Base-by-base conservation (phyloP, 2,888 invertebrate species). In the Anoncus sp. region DNA sequence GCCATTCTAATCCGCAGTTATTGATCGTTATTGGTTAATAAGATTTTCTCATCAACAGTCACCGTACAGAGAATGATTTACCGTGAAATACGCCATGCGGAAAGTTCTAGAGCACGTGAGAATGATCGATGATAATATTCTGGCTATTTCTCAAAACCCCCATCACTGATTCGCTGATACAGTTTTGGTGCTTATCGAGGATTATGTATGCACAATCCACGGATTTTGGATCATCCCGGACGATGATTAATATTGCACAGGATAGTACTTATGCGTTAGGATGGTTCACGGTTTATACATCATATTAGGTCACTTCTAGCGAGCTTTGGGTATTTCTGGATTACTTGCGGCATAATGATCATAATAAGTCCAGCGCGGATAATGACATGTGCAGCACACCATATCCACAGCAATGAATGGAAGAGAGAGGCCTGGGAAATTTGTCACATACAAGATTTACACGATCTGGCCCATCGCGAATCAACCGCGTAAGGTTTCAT, bases 141-240 rank as follows among this genome's bases (percentile, higher is more conserved):
- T 18, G 45, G 16, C 18, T 12, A 45, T 38, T 38, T 10, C 38
- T 38, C 38, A 10, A 10, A 38, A 38, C 5, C 10, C 6, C 6
- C n/a, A 38, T 45, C 16, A 45, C 18, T 16, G 40, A 45, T 16
- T 16, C 45, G 3, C 3, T 45, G 2, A 45, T 5, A n/a, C 45
- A 6, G 10, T 38, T 38, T 10, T 10, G 10, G 16, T 16, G 45
- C 4, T 2, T 45, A 5, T 4, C 45, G 16, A 16, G n/a, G 45
- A 16, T n/a, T 45, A 18, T 45, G 16, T 45, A 5, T 3, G 16
- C 5, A n/a, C 38, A 2, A 38, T 38, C 6, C 38, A 10, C 12
- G 49, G 14, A 51, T 51, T 51, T 51, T 51, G 49, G 14, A 51
- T 20, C 20, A 22, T 51, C 12, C 45, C 5, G 45, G 45, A 45